Evolutionary conservation across 2,888 invertebrate genomes (phyloP), one percentile per base, ranked within the genome.

Genomic region (Pristionchus maxplancki): DNA sequence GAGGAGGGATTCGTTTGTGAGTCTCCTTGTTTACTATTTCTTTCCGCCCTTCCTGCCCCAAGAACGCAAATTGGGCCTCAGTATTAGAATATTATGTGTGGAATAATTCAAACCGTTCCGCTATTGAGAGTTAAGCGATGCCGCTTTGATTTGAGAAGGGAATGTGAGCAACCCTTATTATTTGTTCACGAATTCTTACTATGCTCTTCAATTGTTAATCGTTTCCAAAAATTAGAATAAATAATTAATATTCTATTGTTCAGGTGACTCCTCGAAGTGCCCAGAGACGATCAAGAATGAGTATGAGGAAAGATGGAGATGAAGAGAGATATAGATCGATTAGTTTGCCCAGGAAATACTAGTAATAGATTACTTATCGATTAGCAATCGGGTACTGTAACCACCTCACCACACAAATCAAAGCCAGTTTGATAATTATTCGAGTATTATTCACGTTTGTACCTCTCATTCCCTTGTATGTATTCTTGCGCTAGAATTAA

Each of bases 281-380:
- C 1, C 40, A 64, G 40, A 40, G 85, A 13, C 13, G 85, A 64
- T 85, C 85, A 4, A 11, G 85, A 0, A 85, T 85, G 85, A 64
- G 31, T n/a, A n/a, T 31, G 50, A 53, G 85, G 28, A 37, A 24
- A 28, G 64, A 85, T 11, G 58, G 53, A 83, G 82, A 83, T n/a
- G n/a, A n/a, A 20, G 82, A 78, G 4, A 78, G 85, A 40, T 44
- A 85, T 85, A 62, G 85, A 64, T 85, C 85, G 40, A 85, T 44
- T 62, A 85, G 85, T 44, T 48, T 85, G 13, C 85, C 85, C 64
- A 28, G 85, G 0, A 83, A 83, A 17, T 34, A 83, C 78, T 34
- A 48, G 78, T 78, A n/a, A n/a, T n/a, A 78, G 28, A 44, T 15
- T n/a, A 78, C 24, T 40, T 9, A 78, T 78, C 28, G 28, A 40